Evolutionary conservation across 2,888 invertebrate genomes (phyloP).

Genomic region (Helleia helle): DNA sequence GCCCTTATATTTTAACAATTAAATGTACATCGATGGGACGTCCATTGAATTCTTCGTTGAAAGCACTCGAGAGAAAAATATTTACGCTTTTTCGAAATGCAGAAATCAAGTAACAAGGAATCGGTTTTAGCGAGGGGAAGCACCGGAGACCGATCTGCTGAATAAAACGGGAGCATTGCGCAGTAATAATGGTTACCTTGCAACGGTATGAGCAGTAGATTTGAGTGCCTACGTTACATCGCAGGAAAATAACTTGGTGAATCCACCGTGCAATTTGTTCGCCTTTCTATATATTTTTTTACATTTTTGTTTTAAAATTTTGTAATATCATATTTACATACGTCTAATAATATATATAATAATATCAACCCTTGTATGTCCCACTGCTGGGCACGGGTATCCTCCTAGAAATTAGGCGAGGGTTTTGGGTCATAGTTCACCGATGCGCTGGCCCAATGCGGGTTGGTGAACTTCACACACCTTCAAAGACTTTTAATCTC

Average conservation of each 20-base stretch:
- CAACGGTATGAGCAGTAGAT: constrained; percentile 45
- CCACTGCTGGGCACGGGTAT: too few relatives aligned
- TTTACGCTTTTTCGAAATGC: constrained; percentile 72
- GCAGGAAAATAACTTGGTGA: constrained; percentile 26
- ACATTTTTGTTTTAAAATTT: background rate
- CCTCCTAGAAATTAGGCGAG: too few relatives aligned
- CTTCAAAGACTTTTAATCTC: too few relatives aligned
- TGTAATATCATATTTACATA: background rate
- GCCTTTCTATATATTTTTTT: constrained; percentile 1
- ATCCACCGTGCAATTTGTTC: constrained; percentile 27
- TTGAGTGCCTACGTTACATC: constrained; percentile 29
- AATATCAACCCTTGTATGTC: too few relatives aligned
- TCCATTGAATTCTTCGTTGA: constrained; percentile 58
- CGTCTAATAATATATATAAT: too few relatives aligned
- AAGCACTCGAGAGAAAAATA: constrained; percentile 68
- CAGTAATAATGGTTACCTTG: constrained; percentile 57
- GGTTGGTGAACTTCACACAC: too few relatives aligned
- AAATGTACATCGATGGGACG: constrained; percentile 47
- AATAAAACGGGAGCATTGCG: constrained; percentile 55
- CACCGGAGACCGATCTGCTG: constrained; percentile 52
- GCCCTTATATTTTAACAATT: constrained; percentile 33
- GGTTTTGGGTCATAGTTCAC: too few relatives aligned
- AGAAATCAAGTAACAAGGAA: constrained; percentile 73
- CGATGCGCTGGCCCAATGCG: too few relatives aligned
- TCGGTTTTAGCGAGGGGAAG: constrained; percentile 65